These are phyloP conservation scores for Ooceraea biroi DNA, from an alignment of 1,140 invertebrate species.

Conservation along the genomic window DNA sequence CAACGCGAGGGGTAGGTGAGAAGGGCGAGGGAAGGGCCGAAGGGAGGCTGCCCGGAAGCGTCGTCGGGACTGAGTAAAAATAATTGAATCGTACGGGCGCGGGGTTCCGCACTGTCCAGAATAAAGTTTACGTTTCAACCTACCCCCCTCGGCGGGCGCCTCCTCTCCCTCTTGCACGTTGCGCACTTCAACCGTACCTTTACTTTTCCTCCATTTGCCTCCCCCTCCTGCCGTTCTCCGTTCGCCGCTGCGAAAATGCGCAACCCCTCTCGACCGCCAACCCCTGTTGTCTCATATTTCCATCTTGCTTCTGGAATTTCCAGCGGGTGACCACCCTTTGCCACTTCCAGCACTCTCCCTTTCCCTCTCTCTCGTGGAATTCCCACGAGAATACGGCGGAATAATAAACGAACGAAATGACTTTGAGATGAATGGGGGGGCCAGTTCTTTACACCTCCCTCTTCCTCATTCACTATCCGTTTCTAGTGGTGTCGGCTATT, in stretches of 20 bases:
- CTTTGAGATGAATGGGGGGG: slow-evolving; percentile 36
- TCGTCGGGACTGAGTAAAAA: slow-evolving; percentile 78
- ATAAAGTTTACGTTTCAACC: slow-evolving; percentile 83
- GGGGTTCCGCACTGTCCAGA: slow-evolving; percentile 80
- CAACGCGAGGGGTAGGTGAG: slow-evolving; percentile 45
- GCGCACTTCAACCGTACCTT: slow-evolving; percentile 34
- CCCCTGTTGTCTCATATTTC: slow-evolving; percentile 56
- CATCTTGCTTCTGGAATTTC: slow-evolving; percentile 58
- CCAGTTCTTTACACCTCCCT: slow-evolving; percentile 19
- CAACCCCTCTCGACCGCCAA: slow-evolving; percentile 43
- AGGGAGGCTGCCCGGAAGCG: slow-evolving; percentile 66
- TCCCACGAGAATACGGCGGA: slow-evolving; percentile 13
- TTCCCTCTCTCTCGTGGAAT: neutral
- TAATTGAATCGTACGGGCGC: slow-evolving; percentile 83
- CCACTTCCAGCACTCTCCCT: neutral
- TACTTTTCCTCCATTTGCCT: neutral
- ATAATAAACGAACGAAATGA: slow-evolving; percentile 52
- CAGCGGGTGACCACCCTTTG: slow-evolving; percentile 48
- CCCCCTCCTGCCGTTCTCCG: neutral
- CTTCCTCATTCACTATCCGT: neutral
- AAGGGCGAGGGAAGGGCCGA: slow-evolving; percentile 33
- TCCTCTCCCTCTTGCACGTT: neutral
- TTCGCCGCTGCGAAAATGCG: neutral
- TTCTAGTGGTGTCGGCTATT: neutral
- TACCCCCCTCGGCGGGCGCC: slow-evolving; percentile 22